Percentiles rank a stretch among this genome's conserved stretches.
These are phyloP conservation scores for Brassicogethes aeneus DNA, from an alignment of 2,888 invertebrate genomes.

Conservation along the genomic window DNA sequence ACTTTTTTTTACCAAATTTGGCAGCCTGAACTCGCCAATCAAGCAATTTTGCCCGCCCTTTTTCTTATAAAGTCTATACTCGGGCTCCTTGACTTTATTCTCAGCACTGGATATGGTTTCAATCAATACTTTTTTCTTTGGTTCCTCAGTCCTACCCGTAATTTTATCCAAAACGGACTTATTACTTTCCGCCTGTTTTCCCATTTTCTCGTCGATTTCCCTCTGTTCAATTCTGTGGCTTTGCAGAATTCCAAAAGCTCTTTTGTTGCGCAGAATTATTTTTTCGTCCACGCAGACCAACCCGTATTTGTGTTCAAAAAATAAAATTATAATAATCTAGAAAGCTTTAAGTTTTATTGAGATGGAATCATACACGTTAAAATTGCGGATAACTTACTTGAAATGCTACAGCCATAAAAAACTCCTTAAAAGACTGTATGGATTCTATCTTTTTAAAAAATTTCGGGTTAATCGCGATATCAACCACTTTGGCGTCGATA, in stretches of 20 bases:
- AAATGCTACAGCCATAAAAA: slow-evolving; percentile 70
- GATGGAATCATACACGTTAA: too few relatives aligned
- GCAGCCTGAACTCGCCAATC: slow-evolving; percentile 55
- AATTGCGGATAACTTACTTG: slow-evolving; percentile 47
- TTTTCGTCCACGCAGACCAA: slow-evolving; percentile 58
- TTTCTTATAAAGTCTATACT: slow-evolving; percentile 51
- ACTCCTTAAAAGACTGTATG: slow-evolving; percentile 63
- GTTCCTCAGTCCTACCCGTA: slow-evolving; percentile 14
- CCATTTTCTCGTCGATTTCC: slow-evolving; percentile 46
- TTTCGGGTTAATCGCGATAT: slow-evolving; percentile 71
- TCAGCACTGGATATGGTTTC: slow-evolving; percentile 29
- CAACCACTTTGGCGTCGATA: slow-evolving; percentile 64
- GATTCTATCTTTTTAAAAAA: slow-evolving; percentile 69
- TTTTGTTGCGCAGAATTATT: slow-evolving; percentile 62
- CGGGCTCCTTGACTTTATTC: slow-evolving; percentile 40
- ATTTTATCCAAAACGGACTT: slow-evolving; percentile 23
- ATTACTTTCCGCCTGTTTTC: slow-evolving; percentile 7
- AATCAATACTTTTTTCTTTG: slow-evolving; percentile 25
- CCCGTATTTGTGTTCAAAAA: slow-evolving; percentile 67
- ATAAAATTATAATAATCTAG: too few relatives aligned
- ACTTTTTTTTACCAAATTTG: slow-evolving; percentile 44
- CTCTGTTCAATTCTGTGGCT: slow-evolving; percentile 66
- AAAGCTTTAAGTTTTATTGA: too few relatives aligned
- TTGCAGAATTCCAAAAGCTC: slow-evolving; percentile 63
- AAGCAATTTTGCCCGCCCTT: slow-evolving; percentile 48